These are phyloP conservation scores for Alectura lathami DNA, from an alignment of 2,113 vertebrate genomes.

Conservation along the genomic window DNA sequence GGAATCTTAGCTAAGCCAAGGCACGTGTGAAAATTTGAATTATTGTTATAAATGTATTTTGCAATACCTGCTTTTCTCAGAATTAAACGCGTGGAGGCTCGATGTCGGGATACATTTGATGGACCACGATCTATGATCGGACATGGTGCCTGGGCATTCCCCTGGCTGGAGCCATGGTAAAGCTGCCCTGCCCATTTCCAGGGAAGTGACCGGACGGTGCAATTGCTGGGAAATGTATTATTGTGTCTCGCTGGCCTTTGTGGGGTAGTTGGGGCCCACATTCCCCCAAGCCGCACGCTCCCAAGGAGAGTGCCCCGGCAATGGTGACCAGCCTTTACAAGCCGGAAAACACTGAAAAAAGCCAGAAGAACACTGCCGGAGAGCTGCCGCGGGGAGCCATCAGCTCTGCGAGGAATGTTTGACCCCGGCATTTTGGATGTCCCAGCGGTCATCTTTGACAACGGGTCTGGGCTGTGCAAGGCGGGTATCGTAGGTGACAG, in stretches of 20 bases:
- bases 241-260: not conserved
- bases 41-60: not conserved
- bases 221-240: not conserved
- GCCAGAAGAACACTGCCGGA: not conserved
- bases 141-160: not conserved
- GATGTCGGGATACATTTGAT: fast-evolving
- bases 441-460: constrained; percentile 71
- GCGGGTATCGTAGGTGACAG: constrained; percentile 63
- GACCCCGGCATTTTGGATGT: not conserved
- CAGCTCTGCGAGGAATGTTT: not conserved
- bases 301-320: not conserved
- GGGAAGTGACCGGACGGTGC: not conserved
- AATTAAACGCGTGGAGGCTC: not conserved
- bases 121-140: not conserved
- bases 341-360: not conserved
- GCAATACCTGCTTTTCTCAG: not conserved
- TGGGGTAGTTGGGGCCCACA: not conserved
- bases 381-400: not conserved
- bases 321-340: too few relatives aligned
- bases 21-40: not conserved
- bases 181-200: not conserved
- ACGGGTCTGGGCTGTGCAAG: constrained; percentile 71
- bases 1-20: not conserved
- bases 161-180: not conserved
- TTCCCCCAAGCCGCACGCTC: not conserved